Evolutionary conservation across 1,140 invertebrate species (phyloP).

Genomic region (Orussus abietinus): DNA sequence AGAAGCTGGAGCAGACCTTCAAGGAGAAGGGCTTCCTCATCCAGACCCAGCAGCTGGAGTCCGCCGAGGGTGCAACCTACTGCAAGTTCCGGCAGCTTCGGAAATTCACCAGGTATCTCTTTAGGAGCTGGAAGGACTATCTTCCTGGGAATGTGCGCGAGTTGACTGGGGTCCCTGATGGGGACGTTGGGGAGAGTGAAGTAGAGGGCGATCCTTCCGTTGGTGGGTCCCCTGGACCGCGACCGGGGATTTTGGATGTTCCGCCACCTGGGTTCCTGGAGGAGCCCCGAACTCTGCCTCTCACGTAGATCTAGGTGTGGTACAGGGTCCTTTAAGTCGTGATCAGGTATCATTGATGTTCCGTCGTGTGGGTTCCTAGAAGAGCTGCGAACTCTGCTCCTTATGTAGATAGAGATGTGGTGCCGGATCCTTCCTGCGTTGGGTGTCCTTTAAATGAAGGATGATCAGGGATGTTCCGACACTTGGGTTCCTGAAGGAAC

Average conservation of each 20-base stretch:
- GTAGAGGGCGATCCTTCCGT: slow-evolving; percentile 20
- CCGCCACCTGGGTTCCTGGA: slow-evolving; percentile 29
- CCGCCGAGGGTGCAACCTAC: slow-evolving; percentile 87
- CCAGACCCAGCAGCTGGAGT: slow-evolving; percentile 87
- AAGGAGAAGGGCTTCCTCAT: slow-evolving; percentile 90
- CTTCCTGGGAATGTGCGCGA: slow-evolving; percentile 71
- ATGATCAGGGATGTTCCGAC: no score
- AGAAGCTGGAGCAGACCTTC: slow-evolving; percentile 87
- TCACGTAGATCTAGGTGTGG: no score
- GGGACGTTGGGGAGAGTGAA: slow-evolving; percentile 23
- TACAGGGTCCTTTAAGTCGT: no score
- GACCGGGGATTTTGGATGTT: slow-evolving; percentile 29
- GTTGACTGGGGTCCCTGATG: slow-evolving; percentile 30
- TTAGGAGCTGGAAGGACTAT: slow-evolving; percentile 90
- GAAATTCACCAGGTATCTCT: slow-evolving; percentile 88
- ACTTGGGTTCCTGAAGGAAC: no score
- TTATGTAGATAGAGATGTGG: no score
- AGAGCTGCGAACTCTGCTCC: no score
- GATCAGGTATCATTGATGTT: no score
- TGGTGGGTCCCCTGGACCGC: slow-evolving; percentile 19
- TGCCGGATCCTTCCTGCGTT: no score
- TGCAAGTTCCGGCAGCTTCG: slow-evolving; percentile 88
- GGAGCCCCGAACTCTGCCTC: slow-evolving; percentile 36
- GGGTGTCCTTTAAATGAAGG: no score
- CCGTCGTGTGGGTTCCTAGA: no score